A percentile compares a stretch with the other conserved stretches of the same genome.
phyloP scores from a whole-genome alignment of 2,113 vertebrate species.

The Grammomys surdaster region DNA sequence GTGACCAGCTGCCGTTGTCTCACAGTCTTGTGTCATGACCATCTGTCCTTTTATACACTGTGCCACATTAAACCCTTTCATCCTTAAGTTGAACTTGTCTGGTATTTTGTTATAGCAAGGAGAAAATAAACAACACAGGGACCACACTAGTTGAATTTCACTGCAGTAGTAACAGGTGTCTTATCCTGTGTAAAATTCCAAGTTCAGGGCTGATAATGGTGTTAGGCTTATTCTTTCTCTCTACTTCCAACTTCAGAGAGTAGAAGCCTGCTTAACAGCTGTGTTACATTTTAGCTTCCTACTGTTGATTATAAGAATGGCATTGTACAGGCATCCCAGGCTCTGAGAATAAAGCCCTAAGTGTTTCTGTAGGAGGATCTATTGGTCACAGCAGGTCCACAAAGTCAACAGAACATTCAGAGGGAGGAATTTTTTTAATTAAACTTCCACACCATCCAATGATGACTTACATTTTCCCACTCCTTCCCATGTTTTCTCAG shows the following conservation, averaged over 20 bases:
- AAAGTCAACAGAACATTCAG: slow-evolving; percentile 56
- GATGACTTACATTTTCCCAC: slow-evolving; percentile 53
- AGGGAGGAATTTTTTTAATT: slow-evolving; percentile 78
- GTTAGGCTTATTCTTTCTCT: neutral
- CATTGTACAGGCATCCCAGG: neutral
- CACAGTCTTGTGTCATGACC: neutral
- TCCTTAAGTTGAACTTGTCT: neutral
- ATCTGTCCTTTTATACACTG: no score
- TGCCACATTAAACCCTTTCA: neutral
- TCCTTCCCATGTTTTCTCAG: slow-evolving; percentile 61
- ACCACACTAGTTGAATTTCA: neutral
- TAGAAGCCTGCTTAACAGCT: neutral
- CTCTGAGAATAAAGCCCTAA: neutral
- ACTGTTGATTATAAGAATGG: neutral
- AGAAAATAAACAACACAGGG: neutral
- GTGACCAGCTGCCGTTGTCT: neutral
- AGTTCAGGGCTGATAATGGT: neutral
- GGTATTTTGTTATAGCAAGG: no score
- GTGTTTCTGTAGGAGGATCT: neutral
- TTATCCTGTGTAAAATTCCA: neutral
- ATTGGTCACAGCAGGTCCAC: neutral
- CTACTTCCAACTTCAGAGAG: neutral
- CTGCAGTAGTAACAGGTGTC: neutral
- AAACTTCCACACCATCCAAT: slow-evolving; percentile 36
- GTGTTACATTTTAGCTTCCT: neutral